phyloP scores from a whole-genome alignment of 2,113 vertebrate species.

The Cricetomys ansorgei region DNA sequence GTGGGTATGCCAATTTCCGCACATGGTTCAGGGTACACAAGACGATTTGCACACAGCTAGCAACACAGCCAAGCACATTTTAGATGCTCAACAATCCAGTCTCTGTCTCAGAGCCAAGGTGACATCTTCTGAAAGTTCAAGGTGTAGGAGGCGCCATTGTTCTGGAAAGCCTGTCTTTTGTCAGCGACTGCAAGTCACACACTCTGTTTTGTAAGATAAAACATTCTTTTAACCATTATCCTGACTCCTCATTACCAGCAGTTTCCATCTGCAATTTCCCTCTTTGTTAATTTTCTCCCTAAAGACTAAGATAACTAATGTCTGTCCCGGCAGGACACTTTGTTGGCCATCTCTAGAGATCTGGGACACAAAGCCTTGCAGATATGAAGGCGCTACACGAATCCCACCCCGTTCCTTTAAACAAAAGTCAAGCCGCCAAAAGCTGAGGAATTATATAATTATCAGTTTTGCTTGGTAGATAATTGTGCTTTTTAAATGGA shows the following conservation, averaged over 20 bases:
- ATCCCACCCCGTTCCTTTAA: conserved; percentile 38
- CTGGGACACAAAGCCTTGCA: neutral
- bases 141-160: conserved; percentile 53
- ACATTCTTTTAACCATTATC: conserved; percentile 41
- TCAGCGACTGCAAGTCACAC: neutral
- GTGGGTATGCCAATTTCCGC: neutral
- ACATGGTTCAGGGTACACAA: neutral
- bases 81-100: neutral
- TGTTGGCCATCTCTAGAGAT: neutral
- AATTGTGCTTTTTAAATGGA: conserved; percentile 71
- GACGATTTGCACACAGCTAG: neutral
- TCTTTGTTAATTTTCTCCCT: conserved; percentile 42
- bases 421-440: conserved; percentile 62
- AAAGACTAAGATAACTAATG: neutral
- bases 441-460: conserved; percentile 69
- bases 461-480: conserved; percentile 74
- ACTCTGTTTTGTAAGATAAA: conserved; percentile 46
- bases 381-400: neutral
- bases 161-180: conserved; percentile 32
- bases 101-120: conserved; percentile 24
- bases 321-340: neutral
- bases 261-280: conserved; percentile 44
- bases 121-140: conserved; percentile 55
- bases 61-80: neutral
- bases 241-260: neutral